These are phyloP conservation scores for Onychorhynchus coronatus DNA, from an alignment of 2,113 vertebrate genomes.

Conservation along the genomic window DNA sequence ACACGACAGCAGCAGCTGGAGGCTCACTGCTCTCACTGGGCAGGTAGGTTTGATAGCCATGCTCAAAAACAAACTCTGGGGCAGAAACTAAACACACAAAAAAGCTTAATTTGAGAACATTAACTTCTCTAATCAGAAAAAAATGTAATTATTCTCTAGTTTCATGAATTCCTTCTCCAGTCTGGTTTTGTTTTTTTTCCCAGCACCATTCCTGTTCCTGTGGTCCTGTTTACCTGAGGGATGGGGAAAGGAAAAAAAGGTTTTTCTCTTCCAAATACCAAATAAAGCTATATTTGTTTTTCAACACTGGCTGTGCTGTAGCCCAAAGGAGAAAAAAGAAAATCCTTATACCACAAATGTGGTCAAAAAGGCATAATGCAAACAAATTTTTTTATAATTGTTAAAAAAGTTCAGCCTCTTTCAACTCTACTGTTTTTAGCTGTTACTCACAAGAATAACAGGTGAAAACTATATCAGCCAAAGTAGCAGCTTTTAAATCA, in stretches of 20 bases:
- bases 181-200: background rate
- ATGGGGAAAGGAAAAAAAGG: background rate
- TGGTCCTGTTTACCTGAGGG: background rate
- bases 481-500: slow-evolving; percentile 52
- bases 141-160: background rate
- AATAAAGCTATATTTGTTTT: background rate
- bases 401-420: background rate
- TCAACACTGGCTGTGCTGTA: background rate
- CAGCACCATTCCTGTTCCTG: background rate
- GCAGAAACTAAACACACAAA: slow-evolving; percentile 76
- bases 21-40: slow-evolving; percentile 83
- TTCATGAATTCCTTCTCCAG: background rate
- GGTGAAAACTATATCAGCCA: background rate
- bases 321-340: background rate
- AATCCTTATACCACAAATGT: background rate
- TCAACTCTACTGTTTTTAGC: background rate
- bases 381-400: background rate
- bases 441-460: slow-evolving; percentile 26
- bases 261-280: background rate
- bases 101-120: background rate
- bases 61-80: slow-evolving; percentile 88
- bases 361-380: background rate
- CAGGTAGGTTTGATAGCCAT: slow-evolving; percentile 87
- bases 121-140: background rate
- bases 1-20: slow-evolving; percentile 59